phyloP scores from a whole-genome alignment of 53 echinoderm and acorn worm genomes.

The Henricia sp. region DNA sequence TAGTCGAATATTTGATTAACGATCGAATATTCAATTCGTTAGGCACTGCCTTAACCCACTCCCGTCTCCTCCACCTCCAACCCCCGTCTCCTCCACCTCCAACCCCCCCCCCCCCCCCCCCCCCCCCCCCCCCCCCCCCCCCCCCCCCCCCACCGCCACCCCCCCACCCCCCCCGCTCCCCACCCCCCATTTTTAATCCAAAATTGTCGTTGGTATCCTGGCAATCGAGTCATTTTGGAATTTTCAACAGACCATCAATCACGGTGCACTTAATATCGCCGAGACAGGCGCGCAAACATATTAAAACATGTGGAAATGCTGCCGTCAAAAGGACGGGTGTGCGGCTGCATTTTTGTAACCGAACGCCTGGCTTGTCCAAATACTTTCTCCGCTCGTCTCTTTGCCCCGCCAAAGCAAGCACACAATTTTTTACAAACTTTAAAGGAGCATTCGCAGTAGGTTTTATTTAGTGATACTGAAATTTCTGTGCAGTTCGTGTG shows the following conservation, averaged over 20 bases:
- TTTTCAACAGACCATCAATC: constrained; percentile 18
- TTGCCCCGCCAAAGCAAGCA: too few species aligned
- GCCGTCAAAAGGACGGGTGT: too few species aligned
- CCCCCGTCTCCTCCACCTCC: not conserved
- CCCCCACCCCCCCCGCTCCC: not conserved
- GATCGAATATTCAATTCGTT: too few species aligned
- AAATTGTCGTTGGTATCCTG: not conserved
- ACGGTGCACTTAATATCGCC: constrained; percentile 32
- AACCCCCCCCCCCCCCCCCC: not conserved
- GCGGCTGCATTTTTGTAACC: too few species aligned
- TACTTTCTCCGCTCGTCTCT: too few species aligned
- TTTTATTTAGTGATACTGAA: too few species aligned
- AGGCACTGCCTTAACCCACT: too few species aligned
- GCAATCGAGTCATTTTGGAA: constrained; percentile 24
- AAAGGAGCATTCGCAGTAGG: too few species aligned
- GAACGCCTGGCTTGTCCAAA: not conserved
- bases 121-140: not conserved
- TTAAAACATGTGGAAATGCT: not conserved
- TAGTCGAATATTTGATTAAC: too few species aligned
- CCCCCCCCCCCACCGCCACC: not conserved
- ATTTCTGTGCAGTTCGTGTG: too few species aligned
- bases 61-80: too few species aligned
- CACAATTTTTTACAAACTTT: too few species aligned
- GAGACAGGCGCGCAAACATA: constrained; percentile 9
- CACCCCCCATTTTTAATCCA: not conserved